Percentiles rank a stretch among this genome's conserved stretches.
Evolutionary conservation across 92 coral and sea anemone species (phyloP).

Genomic region (Palythoa heliodiscus): DNA sequence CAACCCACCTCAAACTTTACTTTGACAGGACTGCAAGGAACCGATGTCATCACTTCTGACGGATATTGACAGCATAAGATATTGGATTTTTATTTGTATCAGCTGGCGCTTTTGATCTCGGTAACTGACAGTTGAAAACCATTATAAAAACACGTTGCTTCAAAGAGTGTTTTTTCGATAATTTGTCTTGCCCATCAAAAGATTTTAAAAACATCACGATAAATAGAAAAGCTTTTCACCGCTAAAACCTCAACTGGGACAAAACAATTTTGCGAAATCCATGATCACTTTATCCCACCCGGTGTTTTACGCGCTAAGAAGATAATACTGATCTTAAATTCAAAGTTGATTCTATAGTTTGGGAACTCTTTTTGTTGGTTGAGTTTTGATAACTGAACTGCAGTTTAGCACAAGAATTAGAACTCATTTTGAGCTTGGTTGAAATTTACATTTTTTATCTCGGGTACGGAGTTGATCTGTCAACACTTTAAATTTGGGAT

Average conservation of each 20-base stretch:
- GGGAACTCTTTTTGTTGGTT: background rate
- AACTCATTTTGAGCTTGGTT: background rate
- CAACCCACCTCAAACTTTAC: background rate
- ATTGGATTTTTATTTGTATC: slow-evolving; percentile 18
- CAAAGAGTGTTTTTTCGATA: background rate
- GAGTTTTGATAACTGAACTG: background rate
- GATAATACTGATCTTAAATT: background rate
- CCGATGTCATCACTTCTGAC: slow-evolving; percentile 1
- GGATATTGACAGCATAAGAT: background rate
- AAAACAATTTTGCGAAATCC: background rate
- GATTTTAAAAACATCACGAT: slow-evolving; percentile 10
- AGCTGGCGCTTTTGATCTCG: slow-evolving; percentile 9
- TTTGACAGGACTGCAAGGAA: background rate
- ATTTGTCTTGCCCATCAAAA: background rate
- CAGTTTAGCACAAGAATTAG: background rate
- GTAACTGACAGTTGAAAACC: background rate
- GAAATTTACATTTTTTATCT: background rate
- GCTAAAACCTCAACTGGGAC: background rate
- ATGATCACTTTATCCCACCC: background rate
- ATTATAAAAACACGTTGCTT: background rate
- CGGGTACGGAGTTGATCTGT: background rate
- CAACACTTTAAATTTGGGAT: background rate
- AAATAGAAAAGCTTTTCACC: background rate
- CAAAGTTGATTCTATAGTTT: background rate
- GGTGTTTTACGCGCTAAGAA: background rate